Conservation (phyloP, 2,888 invertebrate genomes). For the Portevinia maculata region DNA sequence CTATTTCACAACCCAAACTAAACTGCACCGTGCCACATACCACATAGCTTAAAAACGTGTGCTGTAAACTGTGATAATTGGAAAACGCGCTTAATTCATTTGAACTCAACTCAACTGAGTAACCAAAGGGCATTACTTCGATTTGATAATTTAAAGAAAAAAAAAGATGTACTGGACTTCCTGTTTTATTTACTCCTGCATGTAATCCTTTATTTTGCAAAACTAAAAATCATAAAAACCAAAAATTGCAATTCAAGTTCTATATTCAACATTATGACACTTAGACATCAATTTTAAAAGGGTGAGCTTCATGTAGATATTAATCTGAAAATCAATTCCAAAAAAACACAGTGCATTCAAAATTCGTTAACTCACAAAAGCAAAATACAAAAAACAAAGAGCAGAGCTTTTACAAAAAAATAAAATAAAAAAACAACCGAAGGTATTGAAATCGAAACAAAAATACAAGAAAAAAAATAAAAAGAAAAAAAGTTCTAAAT, state of each 20-base stretch:
- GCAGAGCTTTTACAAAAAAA: neutral
- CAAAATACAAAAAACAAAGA: neutral
- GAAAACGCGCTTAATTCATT: neutral
- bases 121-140: no score
- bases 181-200: neutral
- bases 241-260: neutral
- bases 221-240: neutral
- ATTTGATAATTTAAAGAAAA: no score
- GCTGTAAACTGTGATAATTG: no score
- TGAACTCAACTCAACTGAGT: no score
- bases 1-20: no score
- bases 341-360: constrained; percentile 45
- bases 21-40: no score
- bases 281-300: constrained; percentile 41
- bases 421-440: no score
- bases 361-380: constrained; percentile 26
- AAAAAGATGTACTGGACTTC: neutral
- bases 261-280: constrained; percentile 25
- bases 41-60: no score
- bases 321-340: neutral
- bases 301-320: constrained; percentile 23
- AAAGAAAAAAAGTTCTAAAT: constrained; percentile 15
- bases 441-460: neutral
- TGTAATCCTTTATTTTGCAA: constrained; percentile 9
- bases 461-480: constrained; percentile 3